Evolutionary conservation across 2,113 vertebrate species (phyloP).

Genomic region (Tursiops truncatus): DNA sequence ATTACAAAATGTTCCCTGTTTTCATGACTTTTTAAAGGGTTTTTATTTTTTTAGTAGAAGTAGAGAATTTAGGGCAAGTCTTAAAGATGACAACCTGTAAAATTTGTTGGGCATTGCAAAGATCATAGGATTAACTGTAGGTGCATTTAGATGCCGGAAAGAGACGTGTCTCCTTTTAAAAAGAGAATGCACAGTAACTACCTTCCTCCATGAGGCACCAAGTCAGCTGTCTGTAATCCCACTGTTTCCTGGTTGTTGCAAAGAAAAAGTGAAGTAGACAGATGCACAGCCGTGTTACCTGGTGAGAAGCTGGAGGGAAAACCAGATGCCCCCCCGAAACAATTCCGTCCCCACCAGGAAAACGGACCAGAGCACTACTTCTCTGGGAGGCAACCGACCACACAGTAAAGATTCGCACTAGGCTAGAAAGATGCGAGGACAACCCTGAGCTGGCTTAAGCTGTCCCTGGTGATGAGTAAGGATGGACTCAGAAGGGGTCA

Average conservation of each 20-base stretch:
- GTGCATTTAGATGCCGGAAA: not conserved
- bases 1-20: not conserved
- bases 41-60: not conserved
- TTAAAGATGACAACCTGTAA: not conserved
- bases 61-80: not conserved
- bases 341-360: not conserved
- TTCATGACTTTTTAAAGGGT: not conserved
- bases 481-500: not conserved
- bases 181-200: not conserved
- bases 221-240: too few relatives aligned
- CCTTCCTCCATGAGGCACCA: not conserved
- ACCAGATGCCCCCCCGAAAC: not conserved
- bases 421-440: not conserved
- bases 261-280: not conserved
- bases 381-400: not conserved
- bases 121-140: not conserved
- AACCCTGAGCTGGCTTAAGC: not conserved
- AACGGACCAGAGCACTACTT: accelerated
- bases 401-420: not conserved
- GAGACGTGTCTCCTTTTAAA: not conserved
- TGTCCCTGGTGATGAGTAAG: not conserved
- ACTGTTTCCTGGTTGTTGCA: not conserved
- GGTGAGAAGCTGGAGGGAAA: not conserved
- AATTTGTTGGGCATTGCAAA: not conserved
- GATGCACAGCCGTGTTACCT: accelerated